phyloP scores from a whole-genome alignment of 2,113 vertebrate genomes.

The Toxotes jaculatrix region DNA sequence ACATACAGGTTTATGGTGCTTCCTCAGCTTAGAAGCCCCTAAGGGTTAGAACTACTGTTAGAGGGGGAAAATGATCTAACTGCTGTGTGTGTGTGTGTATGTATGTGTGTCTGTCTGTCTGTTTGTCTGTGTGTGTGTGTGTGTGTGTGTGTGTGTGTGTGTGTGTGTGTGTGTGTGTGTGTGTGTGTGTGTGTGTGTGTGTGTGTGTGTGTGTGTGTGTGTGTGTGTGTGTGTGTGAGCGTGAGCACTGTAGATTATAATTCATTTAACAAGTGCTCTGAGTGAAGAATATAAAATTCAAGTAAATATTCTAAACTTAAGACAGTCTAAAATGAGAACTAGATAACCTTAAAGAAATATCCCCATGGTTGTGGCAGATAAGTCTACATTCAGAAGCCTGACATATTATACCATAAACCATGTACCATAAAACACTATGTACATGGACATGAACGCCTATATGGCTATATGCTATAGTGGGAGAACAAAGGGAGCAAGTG shows the following conservation, averaged over 20 bases:
- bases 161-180: no score
- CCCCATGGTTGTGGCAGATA: not conserved
- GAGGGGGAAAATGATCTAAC: conserved; percentile 11
- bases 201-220: no score
- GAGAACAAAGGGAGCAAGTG: conserved; percentile 28
- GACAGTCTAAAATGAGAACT: no score
- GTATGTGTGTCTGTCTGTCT: no score
- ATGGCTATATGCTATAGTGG: conserved; percentile 14
- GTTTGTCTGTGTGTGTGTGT: not conserved
- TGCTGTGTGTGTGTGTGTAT: not conserved
- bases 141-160: no score
- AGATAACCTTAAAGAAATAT: not conserved
- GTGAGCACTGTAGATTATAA: conserved; percentile 1
- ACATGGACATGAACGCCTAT: not conserved
- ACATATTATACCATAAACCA: not conserved
- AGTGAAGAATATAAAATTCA: not conserved
- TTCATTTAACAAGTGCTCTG: not conserved
- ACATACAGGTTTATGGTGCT: conserved; percentile 71
- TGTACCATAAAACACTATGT: no score
- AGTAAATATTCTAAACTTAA: conserved; percentile 2
- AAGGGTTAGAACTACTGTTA: conserved; percentile 46
- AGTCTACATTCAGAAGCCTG: not conserved
- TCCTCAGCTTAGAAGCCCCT: conserved; percentile 64
- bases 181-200: no score
- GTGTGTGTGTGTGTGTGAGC: not conserved